These are phyloP conservation scores for Calosoma granatense DNA, from an alignment of 1,140 invertebrate genomes.

Conservation along the genomic window DNA sequence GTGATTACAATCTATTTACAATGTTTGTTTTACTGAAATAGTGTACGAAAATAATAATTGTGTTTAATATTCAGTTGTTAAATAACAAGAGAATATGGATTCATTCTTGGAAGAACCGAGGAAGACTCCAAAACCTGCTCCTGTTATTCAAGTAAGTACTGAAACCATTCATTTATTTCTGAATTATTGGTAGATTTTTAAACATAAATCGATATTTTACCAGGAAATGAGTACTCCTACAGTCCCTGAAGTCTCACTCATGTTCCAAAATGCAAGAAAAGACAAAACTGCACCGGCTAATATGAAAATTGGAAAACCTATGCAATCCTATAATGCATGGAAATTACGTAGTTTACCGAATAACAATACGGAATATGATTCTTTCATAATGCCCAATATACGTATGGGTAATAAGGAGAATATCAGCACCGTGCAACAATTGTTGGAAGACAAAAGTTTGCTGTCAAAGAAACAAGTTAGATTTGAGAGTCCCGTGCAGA, in stretches of 20 bases:
- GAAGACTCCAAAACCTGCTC: constrained; percentile 20
- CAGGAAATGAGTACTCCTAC: constrained; percentile 20
- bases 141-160: constrained; percentile 21
- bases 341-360: constrained; percentile 16
- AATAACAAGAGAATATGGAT: too few species aligned
- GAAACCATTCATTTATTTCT: constrained; percentile 11
- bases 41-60: too few species aligned
- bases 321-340: constrained; percentile 23
- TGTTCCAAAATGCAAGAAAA: constrained; percentile 13
- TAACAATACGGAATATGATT: constrained; percentile 2
- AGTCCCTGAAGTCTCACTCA: constrained; percentile 29
- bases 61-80: too few species aligned
- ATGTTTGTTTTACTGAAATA: background rate
- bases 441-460: constrained; percentile 7
- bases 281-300: constrained; percentile 8
- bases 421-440: background rate
- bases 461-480: constrained; percentile 21
- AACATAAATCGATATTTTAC: constrained; percentile 11
- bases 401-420: constrained; percentile 17
- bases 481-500: constrained; percentile 19
- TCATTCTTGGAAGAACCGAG: constrained; percentile 30
- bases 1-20: too few species aligned
- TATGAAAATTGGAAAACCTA: constrained; percentile 14
- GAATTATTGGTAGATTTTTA: constrained; percentile 9
- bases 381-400: background rate